phyloP scores from a whole-genome alignment of 2,888 invertebrate species.

The Cerastoderma edule region DNA sequence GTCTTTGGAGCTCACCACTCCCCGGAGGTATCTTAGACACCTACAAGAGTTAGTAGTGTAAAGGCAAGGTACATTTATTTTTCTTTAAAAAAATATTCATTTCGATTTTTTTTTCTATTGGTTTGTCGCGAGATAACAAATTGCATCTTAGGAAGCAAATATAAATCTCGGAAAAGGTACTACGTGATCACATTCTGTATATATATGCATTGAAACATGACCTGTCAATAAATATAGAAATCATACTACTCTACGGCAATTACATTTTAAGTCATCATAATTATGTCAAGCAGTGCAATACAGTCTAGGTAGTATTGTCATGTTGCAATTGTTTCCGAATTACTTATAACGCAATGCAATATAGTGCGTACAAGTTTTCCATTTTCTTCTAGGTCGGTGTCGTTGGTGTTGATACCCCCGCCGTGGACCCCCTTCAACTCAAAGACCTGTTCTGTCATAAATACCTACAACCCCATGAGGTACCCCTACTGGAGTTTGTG shows the following conservation, averaged over 20 bases:
- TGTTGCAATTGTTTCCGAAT: no score
- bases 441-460: constrained; percentile 1
- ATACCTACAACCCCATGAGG: constrained; percentile 20
- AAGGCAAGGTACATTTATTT: no score
- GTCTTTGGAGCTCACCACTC: constrained; percentile 43
- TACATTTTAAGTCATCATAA: neutral
- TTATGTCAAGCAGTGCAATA: neutral
- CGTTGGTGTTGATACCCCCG: constrained; percentile 10
- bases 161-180: no score
- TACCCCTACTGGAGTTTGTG: constrained; percentile 31
- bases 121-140: no score
- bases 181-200: no score
- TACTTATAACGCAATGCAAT: no score
- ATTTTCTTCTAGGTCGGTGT: constrained; percentile 12
- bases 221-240: neutral
- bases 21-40: constrained; percentile 84
- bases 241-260: neutral
- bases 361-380: neutral
- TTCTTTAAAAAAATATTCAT: no score
- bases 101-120: no score
- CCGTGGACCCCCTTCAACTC: neutral
- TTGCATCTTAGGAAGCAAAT: no score
- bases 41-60: no score
- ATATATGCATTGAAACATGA: no score
- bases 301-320: no score